Base-by-base conservation (phyloP, 2,797 vertebrate genomes). In the Rhynchonycteris naso region DNA sequence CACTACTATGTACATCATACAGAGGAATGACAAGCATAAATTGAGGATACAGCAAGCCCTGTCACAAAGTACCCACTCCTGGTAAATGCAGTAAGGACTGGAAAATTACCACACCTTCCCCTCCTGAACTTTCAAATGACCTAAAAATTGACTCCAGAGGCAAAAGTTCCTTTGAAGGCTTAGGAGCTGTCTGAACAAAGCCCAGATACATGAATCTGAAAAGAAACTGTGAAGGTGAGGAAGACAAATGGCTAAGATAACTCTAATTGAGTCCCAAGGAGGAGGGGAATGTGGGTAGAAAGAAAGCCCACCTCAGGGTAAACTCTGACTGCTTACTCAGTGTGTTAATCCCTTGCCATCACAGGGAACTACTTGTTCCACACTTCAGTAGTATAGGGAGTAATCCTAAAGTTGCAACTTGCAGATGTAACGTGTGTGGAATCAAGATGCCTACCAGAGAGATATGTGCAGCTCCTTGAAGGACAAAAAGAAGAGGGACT, bases 161-260 rank as follows among this genome's bases (percentile, higher is more conserved):
- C 58, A 35, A 59, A 74, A 59, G 13, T 50, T 52, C 21, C 21
- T 95, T 52, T 74, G 8, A 59, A 82, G 50, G 11, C 22, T 90
- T 66, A 79, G 43, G 9, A 56, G 54, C 59, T 91, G 5, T 56
- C 88, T 91, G 65, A 24, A 68, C 33, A 59, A 91, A 88, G 66
- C 35, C 26, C 65, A 79, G 76, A 87, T 5, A 50, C 22, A 52
- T 33, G 24, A 59, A 71, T 50, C 15, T 19, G n/a, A 85, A 74
- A 86, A n/a, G 50, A 78, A 92, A 47, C 18, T 26, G 33, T 8
- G 15, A 52, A 24, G 22, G 26, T 7, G 9, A 65, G 69, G 43
- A 84, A 84, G 52, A 24, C 50, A 95, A 89, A 59, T 30, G 26
- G 10, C 76, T 56, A 16, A 71, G 24, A 50, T 43, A 43, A 74